Evolutionary conservation across 37 sponge, comb jelly and placozoan species (phyloP), one percentile per base, ranked within the genome.

Genomic region (Aphrocallistes beatrix): DNA sequence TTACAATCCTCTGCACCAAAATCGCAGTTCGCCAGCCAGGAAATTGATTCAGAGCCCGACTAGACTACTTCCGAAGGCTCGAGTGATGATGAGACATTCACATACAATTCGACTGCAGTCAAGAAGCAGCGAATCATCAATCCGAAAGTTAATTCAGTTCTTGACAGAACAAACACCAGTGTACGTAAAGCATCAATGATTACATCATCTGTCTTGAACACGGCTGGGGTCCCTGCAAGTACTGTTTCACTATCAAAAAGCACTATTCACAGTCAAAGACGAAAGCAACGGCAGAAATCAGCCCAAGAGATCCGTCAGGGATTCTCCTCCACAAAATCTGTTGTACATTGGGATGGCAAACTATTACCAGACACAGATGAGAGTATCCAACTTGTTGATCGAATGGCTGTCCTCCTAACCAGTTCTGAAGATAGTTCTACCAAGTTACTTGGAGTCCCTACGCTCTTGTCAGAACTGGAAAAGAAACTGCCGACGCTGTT

Each of bases 11-110:
- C 75, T 60, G 75, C 75, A 60, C 75, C 75, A 60, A 60, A 60
- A 60, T 60, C 75, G 75, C 75, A 60, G 75, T 60, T 60, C 75
- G n/a, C 75, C 75, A 60, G 75, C 75, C 75, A 60, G 34, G 75
- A 60, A 60, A 60, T 60, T 60, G 75, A 60, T 60, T 60, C 75
- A 60, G 75, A 60, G 75, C 75, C 75, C 21, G 75, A 60, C 75
- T 19, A 60, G 75, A 60, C 75, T 60, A 60, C 75, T 60, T 19
- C 6, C n/a, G 75, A 60, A 60, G 75, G n/a, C 75, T 25, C 75
- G 75, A 60, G 75, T 60, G 21, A 19, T 60, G 75, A 60, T 60
- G 21, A 30, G 75, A 60, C 75, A 60, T 60, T 60, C 75, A 60
- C 75, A 60, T 60, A 60, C 75, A 60, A 13, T 60, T 60, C 75